phyloP scores from a whole-genome alignment of 2,888 invertebrate genomes.

The Archips crataeganus region DNA sequence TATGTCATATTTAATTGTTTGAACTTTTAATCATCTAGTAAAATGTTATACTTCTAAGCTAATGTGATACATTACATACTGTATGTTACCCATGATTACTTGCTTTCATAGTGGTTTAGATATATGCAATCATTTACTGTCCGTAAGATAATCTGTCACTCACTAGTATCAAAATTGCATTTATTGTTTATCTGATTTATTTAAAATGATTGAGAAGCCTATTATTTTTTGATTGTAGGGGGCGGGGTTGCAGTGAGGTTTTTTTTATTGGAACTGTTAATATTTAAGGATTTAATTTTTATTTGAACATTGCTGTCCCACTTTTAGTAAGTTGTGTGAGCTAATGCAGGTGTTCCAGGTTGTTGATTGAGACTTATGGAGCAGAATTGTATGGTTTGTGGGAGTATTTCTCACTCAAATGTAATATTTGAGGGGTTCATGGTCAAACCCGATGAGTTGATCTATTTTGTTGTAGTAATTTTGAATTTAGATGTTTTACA shows the following conservation, averaged over 20 bases:
- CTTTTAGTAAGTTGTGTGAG: background rate
- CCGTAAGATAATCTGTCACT: constrained; percentile 27
- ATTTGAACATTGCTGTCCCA: background rate
- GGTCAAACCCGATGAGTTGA: too few species aligned
- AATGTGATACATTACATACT: constrained; percentile 27
- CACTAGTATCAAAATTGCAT: constrained; percentile 38
- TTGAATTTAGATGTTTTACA: too few species aligned
- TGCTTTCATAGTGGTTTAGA: constrained; percentile 39
- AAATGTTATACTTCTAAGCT: constrained; percentile 30
- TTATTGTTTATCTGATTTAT: constrained; percentile 29
- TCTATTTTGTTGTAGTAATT: too few species aligned
- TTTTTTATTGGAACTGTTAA: background rate
- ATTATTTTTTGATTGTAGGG: background rate
- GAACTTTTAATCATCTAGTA: constrained; percentile 22
- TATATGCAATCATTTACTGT: constrained; percentile 35
- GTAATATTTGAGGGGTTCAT: too few species aligned
- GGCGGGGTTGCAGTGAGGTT: background rate
- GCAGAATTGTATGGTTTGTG: too few species aligned
- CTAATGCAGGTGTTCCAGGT: background rate
- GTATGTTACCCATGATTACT: constrained; percentile 35
- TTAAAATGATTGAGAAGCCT: background rate
- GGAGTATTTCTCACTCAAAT: background rate
- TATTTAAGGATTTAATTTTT: background rate
- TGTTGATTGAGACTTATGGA: background rate
- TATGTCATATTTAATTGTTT: background rate